Evolutionary conservation across 1,140 invertebrate species (phyloP).

Genomic region (Bilobella aurantiaca): DNA sequence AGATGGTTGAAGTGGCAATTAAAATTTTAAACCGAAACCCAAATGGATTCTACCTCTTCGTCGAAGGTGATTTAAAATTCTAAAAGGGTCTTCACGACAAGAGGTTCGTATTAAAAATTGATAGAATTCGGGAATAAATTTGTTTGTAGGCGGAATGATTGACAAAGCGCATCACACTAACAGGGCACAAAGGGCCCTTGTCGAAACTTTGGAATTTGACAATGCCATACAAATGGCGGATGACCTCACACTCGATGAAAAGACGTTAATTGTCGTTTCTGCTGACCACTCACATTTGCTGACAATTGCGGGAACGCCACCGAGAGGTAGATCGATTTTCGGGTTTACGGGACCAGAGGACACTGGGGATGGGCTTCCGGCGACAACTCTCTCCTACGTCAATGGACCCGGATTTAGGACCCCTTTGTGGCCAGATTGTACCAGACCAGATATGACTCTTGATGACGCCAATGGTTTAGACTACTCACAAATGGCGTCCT

Average conservation of each 20-base stretch:
- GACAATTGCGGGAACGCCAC: constrained; percentile 54
- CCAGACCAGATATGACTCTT: not conserved
- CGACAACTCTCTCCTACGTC: constrained; percentile 60
- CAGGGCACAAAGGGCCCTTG: constrained; percentile 61
- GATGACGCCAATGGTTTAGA: not conserved
- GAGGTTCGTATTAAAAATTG: not conserved
- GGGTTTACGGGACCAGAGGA: constrained; percentile 38
- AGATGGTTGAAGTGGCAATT: constrained; percentile 71
- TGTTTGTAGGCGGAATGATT: constrained; percentile 60
- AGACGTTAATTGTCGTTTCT: constrained; percentile 56
- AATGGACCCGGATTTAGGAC: constrained; percentile 56
- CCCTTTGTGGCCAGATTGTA: not conserved
- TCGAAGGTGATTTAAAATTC: no score
- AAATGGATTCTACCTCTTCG: constrained; percentile 74
- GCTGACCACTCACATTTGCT: constrained; percentile 61
- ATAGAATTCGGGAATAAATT: no score
- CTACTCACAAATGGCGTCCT: not conserved
- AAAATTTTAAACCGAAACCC: constrained; percentile 61
- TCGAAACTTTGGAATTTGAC: constrained; percentile 66
- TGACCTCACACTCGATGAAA: constrained; percentile 46
- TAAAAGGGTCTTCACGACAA: no score
- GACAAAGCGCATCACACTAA: constrained; percentile 75
- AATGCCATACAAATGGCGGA: constrained; percentile 53
- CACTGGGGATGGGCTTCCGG: constrained; percentile 48
- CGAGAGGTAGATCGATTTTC: constrained; percentile 56